Conservation (phyloP, 2,888 invertebrate species). For the Athalia cordata region DNA sequence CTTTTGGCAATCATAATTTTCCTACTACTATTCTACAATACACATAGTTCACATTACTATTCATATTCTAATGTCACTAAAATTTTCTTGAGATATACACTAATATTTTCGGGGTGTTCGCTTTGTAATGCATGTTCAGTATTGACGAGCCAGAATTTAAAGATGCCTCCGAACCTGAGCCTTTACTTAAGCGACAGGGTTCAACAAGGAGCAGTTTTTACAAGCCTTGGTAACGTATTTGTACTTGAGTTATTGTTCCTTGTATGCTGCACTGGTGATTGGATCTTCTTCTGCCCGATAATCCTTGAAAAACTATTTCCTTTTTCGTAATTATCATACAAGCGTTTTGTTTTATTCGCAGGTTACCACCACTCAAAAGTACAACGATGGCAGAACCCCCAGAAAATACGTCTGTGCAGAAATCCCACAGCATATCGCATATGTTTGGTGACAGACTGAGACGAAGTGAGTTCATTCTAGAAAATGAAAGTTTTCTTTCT, state of each 20-base stretch:
- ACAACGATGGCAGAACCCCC: conserved; percentile 51
- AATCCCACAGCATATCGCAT: conserved; percentile 78
- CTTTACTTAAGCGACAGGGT: not conserved
- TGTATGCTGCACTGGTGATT: conserved; percentile 9
- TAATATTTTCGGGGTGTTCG: conserved; percentile 40
- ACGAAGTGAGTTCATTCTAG: conserved; percentile 70
- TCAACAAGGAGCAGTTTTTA: conserved; percentile 15
- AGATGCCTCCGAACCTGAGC: conserved; percentile 32
- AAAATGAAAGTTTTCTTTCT: conserved; percentile 20
- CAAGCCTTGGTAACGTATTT: conserved; percentile 34
- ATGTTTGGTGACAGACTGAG: conserved; percentile 81
- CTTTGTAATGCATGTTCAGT: conserved; percentile 42
- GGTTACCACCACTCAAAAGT: conserved; percentile 61
- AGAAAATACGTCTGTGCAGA: conserved; percentile 74
- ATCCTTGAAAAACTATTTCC: not conserved
- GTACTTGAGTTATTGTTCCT: not conserved
- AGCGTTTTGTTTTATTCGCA: conserved; percentile 38
- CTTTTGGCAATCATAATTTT: not conserved
- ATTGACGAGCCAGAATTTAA: conserved; percentile 30
- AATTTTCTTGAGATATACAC: conserved; percentile 17
- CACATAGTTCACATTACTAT: not conserved
- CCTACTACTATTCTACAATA: not conserved
- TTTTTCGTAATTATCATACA: not conserved
- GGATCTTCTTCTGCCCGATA: not conserved
- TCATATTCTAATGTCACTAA: not conserved